Base-by-base conservation (phyloP, 2,797 vertebrate genomes). In the Falco rusticolus region DNA sequence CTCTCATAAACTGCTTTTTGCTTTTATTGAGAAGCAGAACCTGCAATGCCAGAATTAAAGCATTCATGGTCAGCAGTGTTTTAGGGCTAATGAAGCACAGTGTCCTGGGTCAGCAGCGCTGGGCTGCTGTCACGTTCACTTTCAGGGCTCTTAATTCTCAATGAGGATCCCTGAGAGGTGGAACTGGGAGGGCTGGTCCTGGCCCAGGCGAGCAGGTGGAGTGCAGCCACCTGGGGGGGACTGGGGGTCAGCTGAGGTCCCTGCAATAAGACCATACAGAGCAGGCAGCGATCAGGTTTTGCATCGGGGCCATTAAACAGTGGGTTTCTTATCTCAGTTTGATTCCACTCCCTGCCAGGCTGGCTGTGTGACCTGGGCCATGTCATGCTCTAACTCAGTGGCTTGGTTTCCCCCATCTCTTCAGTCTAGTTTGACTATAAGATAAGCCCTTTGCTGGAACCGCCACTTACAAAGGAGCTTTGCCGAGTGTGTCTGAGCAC, bases 21-120 rank as follows among this genome's bases (percentile, higher is more conserved):
- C n/a, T 75, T 91, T 94, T 89, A 91, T 34, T 28, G 91, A 78
- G 88, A 65, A 90, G 93, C 85, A 86, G 90, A 90, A 72, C 87
- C 68, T 81, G 91, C 69, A 78, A 29, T 3, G 68, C 79, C 79
- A 91, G 87, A 77, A 75, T 25, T 8, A 26, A 92, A 65, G 64
- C 2, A 2, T 9, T 68, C 10, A 1, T 8, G 48, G 41, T 74
- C 82, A 89, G 94, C 66, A 43, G 8, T 22, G 45, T 45, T 87
- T 77, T 4, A 59, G 75, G 85, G 88, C 72, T 75, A 68, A 82
- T 84, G 83, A 37, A 68, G 85, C 79, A 26, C 41, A 56, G 60
- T 25, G 39, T 41, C 37, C 57, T 8, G 77, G 83, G 31, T 66
- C 82, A 71, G 82, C 82, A 70, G 75, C 0, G 1, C 53, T 77